These are phyloP conservation scores for Scalopus aquaticus DNA, from an alignment of 2,113 vertebrate species.

Conservation along the genomic window DNA sequence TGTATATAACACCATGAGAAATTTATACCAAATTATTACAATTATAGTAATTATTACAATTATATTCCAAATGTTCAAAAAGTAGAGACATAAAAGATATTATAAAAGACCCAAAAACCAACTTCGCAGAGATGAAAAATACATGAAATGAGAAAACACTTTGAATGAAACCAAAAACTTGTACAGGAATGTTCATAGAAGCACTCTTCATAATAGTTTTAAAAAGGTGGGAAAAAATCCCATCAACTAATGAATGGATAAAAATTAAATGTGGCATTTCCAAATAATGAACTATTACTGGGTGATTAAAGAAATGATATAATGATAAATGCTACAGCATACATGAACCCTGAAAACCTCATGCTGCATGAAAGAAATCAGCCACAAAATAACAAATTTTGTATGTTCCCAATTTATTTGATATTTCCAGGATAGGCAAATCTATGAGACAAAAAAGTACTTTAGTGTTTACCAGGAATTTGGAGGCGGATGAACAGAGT, in stretches of 20 bases:
- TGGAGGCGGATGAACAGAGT: neutral
- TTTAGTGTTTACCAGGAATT: too few species aligned
- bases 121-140: neutral
- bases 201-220: neutral
- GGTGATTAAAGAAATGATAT: neutral
- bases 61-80: neutral
- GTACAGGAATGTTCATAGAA: neutral
- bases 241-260: neutral
- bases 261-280: neutral
- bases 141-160: neutral
- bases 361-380: neutral
- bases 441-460: too few species aligned
- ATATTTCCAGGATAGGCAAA: too few species aligned
- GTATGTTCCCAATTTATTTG: too few species aligned
- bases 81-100: neutral
- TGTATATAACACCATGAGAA: neutral
- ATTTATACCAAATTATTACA: neutral
- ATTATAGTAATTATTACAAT: neutral
- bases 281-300: neutral
- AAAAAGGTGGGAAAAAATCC: neutral
- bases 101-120: neutral
- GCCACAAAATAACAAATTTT: neutral
- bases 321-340: neutral
- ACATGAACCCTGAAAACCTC: neutral
- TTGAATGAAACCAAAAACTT: neutral